Percentiles rank a stretch among this genome's conserved stretches.
These are phyloP conservation scores for Conus canariensis DNA, from an alignment of 2,888 invertebrate species.

Conservation along the genomic window DNA sequence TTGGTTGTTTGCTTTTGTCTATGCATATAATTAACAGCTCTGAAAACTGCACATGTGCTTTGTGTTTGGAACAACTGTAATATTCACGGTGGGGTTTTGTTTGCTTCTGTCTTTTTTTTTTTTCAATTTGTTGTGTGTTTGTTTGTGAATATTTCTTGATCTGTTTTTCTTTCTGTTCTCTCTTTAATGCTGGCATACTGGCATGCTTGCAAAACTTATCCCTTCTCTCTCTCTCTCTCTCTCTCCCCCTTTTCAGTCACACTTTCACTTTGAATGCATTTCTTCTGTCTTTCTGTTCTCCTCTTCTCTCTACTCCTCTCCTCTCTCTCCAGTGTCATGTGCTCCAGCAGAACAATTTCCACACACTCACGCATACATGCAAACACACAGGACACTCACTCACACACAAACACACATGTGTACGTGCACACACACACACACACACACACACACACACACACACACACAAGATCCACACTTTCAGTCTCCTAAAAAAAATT, in stretches of 20 bases:
- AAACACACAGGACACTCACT: neutral
- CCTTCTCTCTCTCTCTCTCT: neutral
- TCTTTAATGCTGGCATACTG: no score
- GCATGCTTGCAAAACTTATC: neutral
- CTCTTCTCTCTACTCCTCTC: neutral
- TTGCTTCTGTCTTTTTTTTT: no score
- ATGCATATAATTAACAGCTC: no score
- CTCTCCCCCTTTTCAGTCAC: neutral
- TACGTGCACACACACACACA: neutral
- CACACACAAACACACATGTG: neutral
- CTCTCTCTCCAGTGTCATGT: neutral
- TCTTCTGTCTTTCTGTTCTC: neutral
- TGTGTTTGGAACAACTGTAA: no score
- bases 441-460: neutral
- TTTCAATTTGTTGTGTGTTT: no score
- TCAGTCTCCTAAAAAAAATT: neutral
- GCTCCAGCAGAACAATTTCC: neutral
- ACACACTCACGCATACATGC: slow-evolving; percentile 9
- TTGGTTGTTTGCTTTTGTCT: no score
- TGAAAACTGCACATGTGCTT: no score
- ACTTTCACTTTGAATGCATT: no score
- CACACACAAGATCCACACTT: neutral
- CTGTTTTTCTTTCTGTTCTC: no score
- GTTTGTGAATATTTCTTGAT: no score
- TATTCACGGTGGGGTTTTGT: no score